A percentile compares a stretch with the other conserved stretches of the same genome.
phyloP scores from a whole-genome alignment of 2,113 vertebrate genomes.

The Ascaphus truei region DNA sequence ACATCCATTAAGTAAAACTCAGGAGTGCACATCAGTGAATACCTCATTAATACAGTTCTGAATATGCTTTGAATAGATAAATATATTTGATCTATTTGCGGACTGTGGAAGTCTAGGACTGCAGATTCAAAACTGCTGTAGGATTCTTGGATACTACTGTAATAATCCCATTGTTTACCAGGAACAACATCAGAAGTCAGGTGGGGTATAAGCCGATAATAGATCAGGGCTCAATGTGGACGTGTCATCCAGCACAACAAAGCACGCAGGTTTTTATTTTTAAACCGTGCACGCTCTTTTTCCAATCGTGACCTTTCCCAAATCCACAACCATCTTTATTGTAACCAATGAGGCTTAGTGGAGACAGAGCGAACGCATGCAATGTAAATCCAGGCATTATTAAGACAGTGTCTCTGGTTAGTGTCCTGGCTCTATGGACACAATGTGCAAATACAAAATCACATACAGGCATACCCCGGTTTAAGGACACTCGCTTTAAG shows the following conservation, averaged over 20 bases:
- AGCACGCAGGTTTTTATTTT: not conserved
- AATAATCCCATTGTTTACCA: slow-evolving; percentile 15
- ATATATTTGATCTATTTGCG: too few species aligned
- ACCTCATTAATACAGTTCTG: too few species aligned
- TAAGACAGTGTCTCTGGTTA: too few species aligned
- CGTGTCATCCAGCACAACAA: not conserved
- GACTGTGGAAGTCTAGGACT: too few species aligned
- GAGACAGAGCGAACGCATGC: not conserved
- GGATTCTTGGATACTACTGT: not conserved
- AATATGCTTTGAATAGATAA: too few species aligned
- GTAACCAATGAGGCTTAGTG: not conserved
- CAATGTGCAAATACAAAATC: not conserved
- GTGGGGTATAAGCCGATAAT: too few species aligned
- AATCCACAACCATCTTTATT: slow-evolving; percentile 4
- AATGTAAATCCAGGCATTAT: not conserved
- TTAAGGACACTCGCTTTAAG: too few species aligned
- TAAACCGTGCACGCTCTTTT: not conserved
- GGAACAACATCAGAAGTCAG: not conserved
- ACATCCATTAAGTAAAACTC: too few species aligned
- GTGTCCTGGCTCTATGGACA: not conserved
- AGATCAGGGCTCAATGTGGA: not conserved
- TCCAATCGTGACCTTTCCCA: slow-evolving; percentile 11
- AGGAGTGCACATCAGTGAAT: too few species aligned
- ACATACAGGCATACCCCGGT: too few species aligned
- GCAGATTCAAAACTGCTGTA: not conserved